A percentile compares a stretch with the other conserved stretches of the same genome.
phyloP scores from a whole-genome alignment of 2,113 vertebrate species.

The Pardalotus punctatus region DNA sequence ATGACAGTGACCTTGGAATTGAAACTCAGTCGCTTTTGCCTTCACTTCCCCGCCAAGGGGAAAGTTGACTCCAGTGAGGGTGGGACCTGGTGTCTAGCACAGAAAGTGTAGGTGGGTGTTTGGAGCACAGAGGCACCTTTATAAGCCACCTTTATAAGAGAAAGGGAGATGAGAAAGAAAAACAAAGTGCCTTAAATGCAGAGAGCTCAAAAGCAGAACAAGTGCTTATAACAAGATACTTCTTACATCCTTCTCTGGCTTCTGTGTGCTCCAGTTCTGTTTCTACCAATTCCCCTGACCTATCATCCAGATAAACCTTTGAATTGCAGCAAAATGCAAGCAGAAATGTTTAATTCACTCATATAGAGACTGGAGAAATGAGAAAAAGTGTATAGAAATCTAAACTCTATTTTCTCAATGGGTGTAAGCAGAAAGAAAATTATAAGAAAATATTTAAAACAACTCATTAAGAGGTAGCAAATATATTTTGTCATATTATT shows the following conservation, averaged over 20 bases:
- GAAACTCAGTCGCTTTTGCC: not conserved
- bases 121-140: not conserved
- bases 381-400: not conserved
- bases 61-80: not conserved
- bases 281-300: not conserved
- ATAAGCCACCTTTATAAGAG: not conserved
- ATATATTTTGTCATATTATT: not conserved
- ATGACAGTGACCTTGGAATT: not conserved
- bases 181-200: not conserved
- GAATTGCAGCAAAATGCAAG: not conserved
- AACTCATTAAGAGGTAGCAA: not conserved
- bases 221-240: not conserved
- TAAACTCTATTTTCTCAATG: not conserved
- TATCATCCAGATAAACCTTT: not conserved
- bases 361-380: not conserved
- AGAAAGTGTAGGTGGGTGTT: not conserved
- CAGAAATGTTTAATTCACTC: not conserved
- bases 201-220: not conserved
- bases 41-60: rapidly evolving
- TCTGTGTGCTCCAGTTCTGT: not conserved
- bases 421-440: not conserved
- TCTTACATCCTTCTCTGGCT: not conserved
- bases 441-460: not conserved
- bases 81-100: not conserved
- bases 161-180: not conserved